phyloP scores from a whole-genome alignment of 1,140 invertebrate species.

The Pygmarrhopalites habei region DNA sequence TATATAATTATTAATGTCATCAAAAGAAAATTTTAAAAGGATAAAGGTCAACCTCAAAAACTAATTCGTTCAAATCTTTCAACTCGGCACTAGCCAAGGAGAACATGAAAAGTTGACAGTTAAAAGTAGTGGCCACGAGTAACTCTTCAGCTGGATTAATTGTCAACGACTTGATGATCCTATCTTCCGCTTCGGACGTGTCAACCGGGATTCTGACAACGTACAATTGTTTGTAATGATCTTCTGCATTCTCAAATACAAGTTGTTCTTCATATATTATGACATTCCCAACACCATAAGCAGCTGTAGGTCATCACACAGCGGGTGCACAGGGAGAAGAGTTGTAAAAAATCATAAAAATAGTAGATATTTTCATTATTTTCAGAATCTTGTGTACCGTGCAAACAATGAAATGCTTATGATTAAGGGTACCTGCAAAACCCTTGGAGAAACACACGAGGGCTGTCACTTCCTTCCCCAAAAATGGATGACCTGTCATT shows the following conservation, averaged over 20 bases:
- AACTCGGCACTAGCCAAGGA: slow-evolving; percentile 46
- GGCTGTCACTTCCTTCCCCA: slow-evolving; percentile 37
- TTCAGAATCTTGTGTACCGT: too few relatives aligned
- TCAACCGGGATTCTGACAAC: slow-evolving; percentile 23
- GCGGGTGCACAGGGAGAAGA: slow-evolving; percentile 56
- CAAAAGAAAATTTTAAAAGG: too few relatives aligned
- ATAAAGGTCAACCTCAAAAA: too few relatives aligned
- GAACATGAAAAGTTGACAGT: slow-evolving; percentile 46
- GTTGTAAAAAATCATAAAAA: slow-evolving; percentile 48
- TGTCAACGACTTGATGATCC: slow-evolving; percentile 43
- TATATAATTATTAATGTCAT: too few relatives aligned
- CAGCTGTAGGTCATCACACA: too few relatives aligned
- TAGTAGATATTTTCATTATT: background rate
- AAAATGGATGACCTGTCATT: too few relatives aligned
- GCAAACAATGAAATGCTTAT: too few relatives aligned
- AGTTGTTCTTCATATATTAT: slow-evolving; percentile 59
- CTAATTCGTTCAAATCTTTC: slow-evolving; percentile 42
- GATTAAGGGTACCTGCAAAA: too few relatives aligned
- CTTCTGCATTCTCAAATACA: slow-evolving; percentile 41
- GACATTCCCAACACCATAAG: slow-evolving; percentile 52
- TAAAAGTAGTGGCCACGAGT: slow-evolving; percentile 45
- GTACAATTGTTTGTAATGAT: slow-evolving; percentile 33
- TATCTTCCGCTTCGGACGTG: slow-evolving; percentile 25
- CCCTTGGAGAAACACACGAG: slow-evolving; percentile 32
- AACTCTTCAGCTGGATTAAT: slow-evolving; percentile 48